Evolutionary conservation across 2,113 vertebrate genomes (phyloP), one percentile per base, ranked within the genome.

Genomic region (Pygoscelis adeliae): DNA sequence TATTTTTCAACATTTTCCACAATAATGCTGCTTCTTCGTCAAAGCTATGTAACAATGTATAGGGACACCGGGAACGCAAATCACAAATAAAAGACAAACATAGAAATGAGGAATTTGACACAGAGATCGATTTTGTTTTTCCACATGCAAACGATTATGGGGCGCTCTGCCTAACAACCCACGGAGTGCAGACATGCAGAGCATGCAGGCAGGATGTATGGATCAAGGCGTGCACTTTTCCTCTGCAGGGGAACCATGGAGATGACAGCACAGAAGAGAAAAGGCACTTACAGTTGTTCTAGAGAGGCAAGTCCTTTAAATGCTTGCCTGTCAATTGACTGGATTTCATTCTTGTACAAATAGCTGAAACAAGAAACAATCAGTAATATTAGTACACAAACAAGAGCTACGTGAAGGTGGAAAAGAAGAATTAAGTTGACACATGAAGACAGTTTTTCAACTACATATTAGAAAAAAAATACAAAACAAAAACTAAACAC

Each of bases 301-400:
- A 99, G 99, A 99, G 99, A 99, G 98, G 99, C 99, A 99, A 99
- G 99, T 98, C 99, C 99, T 98, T 99, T 99, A 99, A 99, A 99
- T 97, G 99, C 99, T 98, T 99, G 99, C 98, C 99, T 99, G 99
- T 99, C 99, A 99, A 99, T 99, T 98, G 99, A 98, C 98, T 99
- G 99, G 99, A 99, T 99, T 99, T 99, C 99, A 99, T 99, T 99
- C 99, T 99, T 99, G 99, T 99, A 99, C 99, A 99, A 99, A 99
- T 99, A 99, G 99, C 99, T 99, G 99, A 98, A 99, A 99, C 98
- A 98, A 99, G 99, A 99, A 98, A 99, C 98, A 99, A 98, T 98
- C 98, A 98, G 98, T 97, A 97, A 98, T 97, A 98, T 99, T 99
- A 99, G 99, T 98, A 98, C 98, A 98, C 97, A 97, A 96, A 98